phyloP scores from a whole-genome alignment of 2,888 invertebrate genomes.

The Augochlorella aurata region DNA sequence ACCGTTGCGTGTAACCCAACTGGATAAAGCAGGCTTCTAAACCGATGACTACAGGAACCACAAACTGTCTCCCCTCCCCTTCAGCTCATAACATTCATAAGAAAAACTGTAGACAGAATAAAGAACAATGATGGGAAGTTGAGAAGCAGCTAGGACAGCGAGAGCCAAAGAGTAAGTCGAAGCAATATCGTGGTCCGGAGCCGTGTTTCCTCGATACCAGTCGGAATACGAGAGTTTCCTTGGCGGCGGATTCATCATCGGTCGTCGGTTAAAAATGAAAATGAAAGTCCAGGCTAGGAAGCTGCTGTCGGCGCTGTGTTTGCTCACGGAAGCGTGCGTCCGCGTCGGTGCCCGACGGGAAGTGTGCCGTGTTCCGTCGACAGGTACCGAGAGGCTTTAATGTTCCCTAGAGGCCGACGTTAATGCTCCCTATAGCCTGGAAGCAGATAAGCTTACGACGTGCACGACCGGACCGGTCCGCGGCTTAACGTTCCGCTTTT shows the following conservation, averaged over 20 bases:
- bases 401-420: conserved; percentile 43
- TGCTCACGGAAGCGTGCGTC: conserved; percentile 49
- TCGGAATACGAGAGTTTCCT: neutral
- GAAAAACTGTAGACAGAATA: too few species aligned
- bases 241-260: neutral
- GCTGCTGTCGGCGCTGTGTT: conserved; percentile 38
- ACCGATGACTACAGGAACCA: too few species aligned
- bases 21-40: too few species aligned
- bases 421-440: conserved; percentile 60
- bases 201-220: neutral
- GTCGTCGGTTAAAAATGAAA: conserved; percentile 54
- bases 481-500: conserved; percentile 26
- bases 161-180: too few species aligned
- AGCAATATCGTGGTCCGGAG: too few species aligned
- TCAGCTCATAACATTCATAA: too few species aligned
- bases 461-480: conserved; percentile 31
- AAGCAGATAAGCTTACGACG: conserved; percentile 54
- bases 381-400: conserved; percentile 51
- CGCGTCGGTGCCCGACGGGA: conserved; percentile 34
- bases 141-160: too few species aligned
- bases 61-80: too few species aligned
- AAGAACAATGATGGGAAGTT: too few species aligned
- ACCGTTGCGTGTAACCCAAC: too few species aligned
- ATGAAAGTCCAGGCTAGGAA: conserved; percentile 56
- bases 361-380: conserved; percentile 57